phyloP scores from a whole-genome alignment of 2,797 vertebrate species.

The Limnodromus scolopaceus region DNA sequence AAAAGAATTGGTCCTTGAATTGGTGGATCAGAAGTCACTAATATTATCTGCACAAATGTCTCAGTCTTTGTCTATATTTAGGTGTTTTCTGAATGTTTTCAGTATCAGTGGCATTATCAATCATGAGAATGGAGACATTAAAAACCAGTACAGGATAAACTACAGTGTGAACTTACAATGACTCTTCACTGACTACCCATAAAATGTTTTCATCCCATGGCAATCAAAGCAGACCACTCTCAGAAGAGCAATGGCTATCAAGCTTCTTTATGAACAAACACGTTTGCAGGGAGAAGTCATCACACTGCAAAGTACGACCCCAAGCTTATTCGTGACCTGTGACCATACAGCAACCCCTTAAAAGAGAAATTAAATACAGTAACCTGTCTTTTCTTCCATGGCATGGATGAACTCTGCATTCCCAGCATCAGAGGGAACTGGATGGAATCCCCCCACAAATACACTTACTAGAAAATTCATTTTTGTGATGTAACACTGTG shows the following conservation, averaged over 20 bases:
- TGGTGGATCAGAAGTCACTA: neutral
- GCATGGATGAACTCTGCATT: neutral
- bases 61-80: neutral
- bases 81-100: neutral
- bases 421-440: neutral
- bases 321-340: neutral
- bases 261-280: neutral
- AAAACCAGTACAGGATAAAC: neutral
- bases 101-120: neutral
- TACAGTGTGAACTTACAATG: accelerated
- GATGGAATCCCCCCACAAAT: neutral
- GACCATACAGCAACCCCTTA: neutral
- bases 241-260: neutral
- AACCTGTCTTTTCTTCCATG: neutral
- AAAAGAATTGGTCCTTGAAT: neutral
- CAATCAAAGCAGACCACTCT: neutral
- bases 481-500: neutral
- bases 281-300: accelerated
- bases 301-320: neutral
- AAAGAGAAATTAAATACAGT: neutral
- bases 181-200: neutral
- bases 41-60: neutral
- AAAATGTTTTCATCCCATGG: neutral
- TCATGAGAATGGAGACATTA: neutral
- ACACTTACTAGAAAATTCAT: neutral